Base-by-base conservation (phyloP, 2,113 vertebrate species). In the Rhinoderma darwinii region DNA sequence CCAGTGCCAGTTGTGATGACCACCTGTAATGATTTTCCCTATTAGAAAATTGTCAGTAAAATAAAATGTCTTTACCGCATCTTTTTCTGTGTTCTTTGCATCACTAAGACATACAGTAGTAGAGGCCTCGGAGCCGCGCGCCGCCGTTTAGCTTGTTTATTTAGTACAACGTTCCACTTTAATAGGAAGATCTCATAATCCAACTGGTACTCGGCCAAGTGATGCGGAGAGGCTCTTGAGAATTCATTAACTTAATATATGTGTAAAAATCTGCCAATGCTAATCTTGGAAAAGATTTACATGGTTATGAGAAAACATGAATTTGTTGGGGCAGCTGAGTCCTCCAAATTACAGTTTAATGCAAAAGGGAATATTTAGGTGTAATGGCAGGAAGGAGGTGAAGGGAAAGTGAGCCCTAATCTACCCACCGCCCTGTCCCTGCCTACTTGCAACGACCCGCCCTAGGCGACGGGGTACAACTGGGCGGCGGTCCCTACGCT, bases 241-340 rank as follows among this genome's bases (percentile, higher is more conserved):
- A n/a, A 47, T 27, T 76, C 22, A 37, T 76, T 76, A 76, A 30
- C 22, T 25, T 76, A 76, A 76, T 47, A 47, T 76, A 76, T 76
- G 73, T 76, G 73, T 30, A 76, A 41, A 76, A 76, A 47, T 27
- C 43, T 76, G 73, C 73, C 12, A 25, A 76, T 76, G 41, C 22
- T 17, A 14, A 47, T 27, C 73, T 17, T 47, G 39, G 73, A 76
- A 47, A 15, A 47, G n/a, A 76, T 47, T 76, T 76, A 76, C 37
- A 76, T 47, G 73, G 14, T 47, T 43, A 47, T n/a, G n/a, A 27
- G 73, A 44, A 76, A 27, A 44, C 39, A 43, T 25, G 8, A 43
- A 44, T 74, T 74, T 22, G 72, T 44, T 74, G 72, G 39, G 1
- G 12, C 3, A 5, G 39, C 39, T 37, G 68, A 22, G 35, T 73